Evolutionary conservation across 2,113 vertebrate species (phyloP), one percentile per base, ranked within the genome.

Genomic region (Struthidea cinerea): DNA sequence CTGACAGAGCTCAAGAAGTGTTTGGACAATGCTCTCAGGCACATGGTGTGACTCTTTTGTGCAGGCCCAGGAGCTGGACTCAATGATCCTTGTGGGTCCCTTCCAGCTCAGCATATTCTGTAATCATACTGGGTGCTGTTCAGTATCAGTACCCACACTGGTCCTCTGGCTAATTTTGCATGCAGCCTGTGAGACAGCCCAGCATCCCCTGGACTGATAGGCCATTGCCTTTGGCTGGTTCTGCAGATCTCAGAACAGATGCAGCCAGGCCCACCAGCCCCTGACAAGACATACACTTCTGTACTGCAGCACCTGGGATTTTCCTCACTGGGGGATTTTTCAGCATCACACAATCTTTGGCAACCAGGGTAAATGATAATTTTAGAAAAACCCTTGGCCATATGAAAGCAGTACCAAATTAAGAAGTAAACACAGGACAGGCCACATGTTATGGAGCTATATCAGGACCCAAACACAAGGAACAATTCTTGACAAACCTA

Each of bases 381-480:
- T 9, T 32, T 37, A 71, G 28, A 41, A 55, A 60, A 50, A 44
- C 9, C 4, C 16, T 82, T 47, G 30, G 46, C 7, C 1, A 3
- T 15, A 30, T 55, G 35, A 84, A 89, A 86, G 15, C 8, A 21
- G 24, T 67, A 39, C 4, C 57, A 76, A 83, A 67, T 35, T 27
- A 55, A 76, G 26, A 77, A 50, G 30, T 21, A 64, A 75, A 63
- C 52, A 37, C 28, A 85, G 6, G 8, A 32, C 3, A 39, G 28
- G 13, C 4, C 30, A 85, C 35, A 9, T 0, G 0, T 60, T 81
- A 60, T 19, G 7, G n/a, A 17, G 10, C 30, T 64, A 5, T n/a
- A 63, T 37, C 16, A 67, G 8, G 39, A 74, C 17, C 15, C 37
- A 80, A 87, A 68, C 11, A 42, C 4, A 12, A 14, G 13, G 16